A percentile compares a stretch with the other conserved stretches of the same genome.
Evolutionary conservation across 2,113 vertebrate genomes (phyloP).

Genomic region (Kryptolebias marmoratus): DNA sequence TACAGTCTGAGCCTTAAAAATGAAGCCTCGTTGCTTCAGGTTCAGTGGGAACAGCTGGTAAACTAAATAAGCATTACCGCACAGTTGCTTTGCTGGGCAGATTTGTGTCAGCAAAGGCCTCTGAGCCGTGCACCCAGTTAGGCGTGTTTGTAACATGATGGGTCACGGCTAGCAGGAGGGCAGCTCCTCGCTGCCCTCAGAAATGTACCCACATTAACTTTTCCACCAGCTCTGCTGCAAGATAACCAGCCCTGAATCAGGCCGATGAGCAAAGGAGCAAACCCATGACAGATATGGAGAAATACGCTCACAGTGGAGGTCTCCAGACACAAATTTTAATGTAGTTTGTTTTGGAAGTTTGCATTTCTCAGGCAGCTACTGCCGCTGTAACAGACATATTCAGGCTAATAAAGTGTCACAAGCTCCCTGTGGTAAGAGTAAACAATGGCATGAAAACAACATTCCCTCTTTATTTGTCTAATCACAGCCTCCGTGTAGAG

Average conservation of each 20-base stretch:
- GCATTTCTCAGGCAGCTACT: slow-evolving; percentile 35
- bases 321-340: slow-evolving; percentile 61
- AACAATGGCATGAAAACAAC: slow-evolving; percentile 58
- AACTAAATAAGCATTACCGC: slow-evolving; percentile 53
- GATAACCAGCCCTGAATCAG: slow-evolving; percentile 48
- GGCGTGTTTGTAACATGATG: slow-evolving; percentile 36
- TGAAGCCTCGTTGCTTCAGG: slow-evolving; percentile 56
- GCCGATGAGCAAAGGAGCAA: slow-evolving; percentile 3
- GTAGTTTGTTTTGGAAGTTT: slow-evolving; percentile 54
- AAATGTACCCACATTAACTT: slow-evolving; percentile 52
- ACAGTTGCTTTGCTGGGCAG: slow-evolving; percentile 54
- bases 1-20: slow-evolving; percentile 31
- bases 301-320: slow-evolving; percentile 26
- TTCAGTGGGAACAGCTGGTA: slow-evolving; percentile 65
- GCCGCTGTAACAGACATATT: slow-evolving; percentile 61
- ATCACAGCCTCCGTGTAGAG: slow-evolving; percentile 22
- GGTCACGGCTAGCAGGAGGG: slow-evolving; percentile 40
- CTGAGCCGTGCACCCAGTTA: slow-evolving; percentile 47
- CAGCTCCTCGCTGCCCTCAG: slow-evolving; percentile 45
- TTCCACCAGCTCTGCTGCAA: slow-evolving; percentile 56
- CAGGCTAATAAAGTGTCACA: slow-evolving; percentile 65
- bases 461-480: slow-evolving; percentile 34
- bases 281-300: slow-evolving; percentile 47
- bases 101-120: slow-evolving; percentile 61
- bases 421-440: slow-evolving; percentile 56